Conservation (phyloP, 2,797 vertebrate genomes). For the Balearica regulorum region DNA sequence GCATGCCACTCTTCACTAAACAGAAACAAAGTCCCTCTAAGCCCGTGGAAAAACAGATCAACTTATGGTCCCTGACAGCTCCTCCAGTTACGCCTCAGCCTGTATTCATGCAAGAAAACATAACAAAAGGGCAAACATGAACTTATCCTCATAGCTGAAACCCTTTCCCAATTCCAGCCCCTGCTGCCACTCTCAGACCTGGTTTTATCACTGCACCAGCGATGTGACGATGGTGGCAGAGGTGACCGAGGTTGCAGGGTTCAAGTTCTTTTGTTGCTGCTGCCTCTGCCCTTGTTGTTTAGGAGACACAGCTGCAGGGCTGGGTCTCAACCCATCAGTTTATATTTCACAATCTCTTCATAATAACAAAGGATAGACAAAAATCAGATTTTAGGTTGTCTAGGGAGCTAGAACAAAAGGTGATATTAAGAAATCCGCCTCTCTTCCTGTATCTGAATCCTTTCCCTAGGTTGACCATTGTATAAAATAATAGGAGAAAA, state of each 20-base stretch:
- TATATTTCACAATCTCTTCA: not conserved
- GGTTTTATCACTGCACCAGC: not conserved
- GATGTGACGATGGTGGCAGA: rapidly evolving
- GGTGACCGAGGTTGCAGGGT: not conserved
- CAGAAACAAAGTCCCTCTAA: not conserved
- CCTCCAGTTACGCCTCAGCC: not conserved
- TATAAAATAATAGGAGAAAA: not conserved
- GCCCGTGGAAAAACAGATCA: not conserved
- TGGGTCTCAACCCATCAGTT: not conserved
- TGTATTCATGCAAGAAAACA: not conserved
- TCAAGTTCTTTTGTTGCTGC: not conserved
- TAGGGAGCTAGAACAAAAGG: not conserved
- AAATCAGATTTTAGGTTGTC: not conserved
- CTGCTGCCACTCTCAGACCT: not conserved
- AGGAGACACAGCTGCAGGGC: rapidly evolving
- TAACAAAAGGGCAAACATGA: not conserved
- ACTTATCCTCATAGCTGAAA: not conserved
- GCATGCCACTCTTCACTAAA: not conserved
- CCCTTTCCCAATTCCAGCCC: not conserved
- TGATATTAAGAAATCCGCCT: not conserved
- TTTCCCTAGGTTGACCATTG: not conserved
- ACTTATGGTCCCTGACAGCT: not conserved
- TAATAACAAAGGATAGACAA: not conserved
- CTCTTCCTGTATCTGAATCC: not conserved
- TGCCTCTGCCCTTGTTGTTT: not conserved